These are phyloP conservation scores for Sciurus niger DNA, from an alignment of 2,113 vertebrate genomes.

Conservation along the genomic window DNA sequence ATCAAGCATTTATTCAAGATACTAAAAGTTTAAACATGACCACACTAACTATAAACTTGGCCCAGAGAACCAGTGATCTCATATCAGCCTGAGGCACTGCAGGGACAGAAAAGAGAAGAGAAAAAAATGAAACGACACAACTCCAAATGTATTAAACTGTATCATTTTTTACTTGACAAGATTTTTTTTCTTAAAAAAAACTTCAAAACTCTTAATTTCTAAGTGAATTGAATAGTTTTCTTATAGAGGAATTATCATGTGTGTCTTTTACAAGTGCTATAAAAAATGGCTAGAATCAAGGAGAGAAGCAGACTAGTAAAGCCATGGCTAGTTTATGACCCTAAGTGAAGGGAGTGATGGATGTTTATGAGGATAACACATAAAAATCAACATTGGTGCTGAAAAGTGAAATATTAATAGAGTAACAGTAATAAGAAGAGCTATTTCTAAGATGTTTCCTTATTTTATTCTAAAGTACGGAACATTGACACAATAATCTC, in stretches of 20 bases:
- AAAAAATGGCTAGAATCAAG: conserved; percentile 61
- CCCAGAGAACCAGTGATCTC: conserved; percentile 71
- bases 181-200: not conserved
- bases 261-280: conserved; percentile 61
- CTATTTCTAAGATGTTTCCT: conserved; percentile 50
- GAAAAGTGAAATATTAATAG: conserved; percentile 65
- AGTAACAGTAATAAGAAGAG: not conserved
- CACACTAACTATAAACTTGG: conserved; percentile 77
- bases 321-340: conserved; percentile 38
- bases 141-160: conserved; percentile 49
- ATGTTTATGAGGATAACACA: conserved; percentile 52
- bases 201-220: conserved; percentile 23
- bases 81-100: conserved; percentile 63
- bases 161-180: conserved; percentile 47
- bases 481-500: conserved; percentile 56
- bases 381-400: conserved; percentile 42
- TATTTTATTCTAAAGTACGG: conserved; percentile 44
- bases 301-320: conserved; percentile 36
- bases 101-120: not conserved
- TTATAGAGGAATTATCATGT: conserved; percentile 33
- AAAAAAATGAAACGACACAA: conserved; percentile 67
- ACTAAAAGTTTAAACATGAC: conserved; percentile 73
- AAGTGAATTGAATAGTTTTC: conserved; percentile 36
- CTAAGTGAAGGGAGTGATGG: not conserved
- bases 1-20: conserved; percentile 72